These are phyloP conservation scores for Drosophila triauraria DNA, from an alignment of 1,140 invertebrate genomes.

Conservation along the genomic window DNA sequence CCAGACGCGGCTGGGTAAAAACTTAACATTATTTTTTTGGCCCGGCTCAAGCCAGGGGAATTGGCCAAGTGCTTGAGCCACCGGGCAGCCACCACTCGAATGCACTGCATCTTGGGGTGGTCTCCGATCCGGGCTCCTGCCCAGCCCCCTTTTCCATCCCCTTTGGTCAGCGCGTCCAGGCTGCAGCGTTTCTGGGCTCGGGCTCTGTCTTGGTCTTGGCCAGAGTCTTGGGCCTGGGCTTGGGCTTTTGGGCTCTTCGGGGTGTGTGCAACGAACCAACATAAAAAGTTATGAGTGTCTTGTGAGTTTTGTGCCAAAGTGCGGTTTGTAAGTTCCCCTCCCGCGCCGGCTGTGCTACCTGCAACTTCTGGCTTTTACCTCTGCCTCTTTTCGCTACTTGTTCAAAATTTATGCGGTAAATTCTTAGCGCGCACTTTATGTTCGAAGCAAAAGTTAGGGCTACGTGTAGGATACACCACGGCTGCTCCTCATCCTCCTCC, in stretches of 20 bases:
- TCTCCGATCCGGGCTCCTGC: conserved; percentile 23
- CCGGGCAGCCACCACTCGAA: conserved; percentile 54
- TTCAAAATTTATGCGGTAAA: conserved; percentile 83
- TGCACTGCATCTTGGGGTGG: conserved; percentile 68
- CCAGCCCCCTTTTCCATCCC: neutral
- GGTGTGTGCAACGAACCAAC: conserved; percentile 74
- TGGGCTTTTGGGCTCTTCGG: conserved; percentile 32
- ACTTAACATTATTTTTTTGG: conserved; percentile 33
- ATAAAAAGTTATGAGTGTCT: conserved; percentile 84
- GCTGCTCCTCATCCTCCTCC: too few species aligned
- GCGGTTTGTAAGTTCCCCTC: conserved; percentile 75
- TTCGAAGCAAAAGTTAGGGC: conserved; percentile 83
- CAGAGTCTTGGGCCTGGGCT: neutral
- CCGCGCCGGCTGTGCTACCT: conserved; percentile 37
- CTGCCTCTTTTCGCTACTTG: conserved; percentile 77
- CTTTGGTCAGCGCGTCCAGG: conserved; percentile 50
- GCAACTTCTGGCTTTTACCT: conserved; percentile 57
- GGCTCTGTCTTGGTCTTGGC: conserved; percentile 17
- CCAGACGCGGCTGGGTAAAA: conserved; percentile 30
- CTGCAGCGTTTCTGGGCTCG: conserved; percentile 27
- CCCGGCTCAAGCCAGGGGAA: conserved; percentile 54
- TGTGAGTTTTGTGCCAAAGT: conserved; percentile 83
- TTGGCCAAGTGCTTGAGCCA: conserved; percentile 70
- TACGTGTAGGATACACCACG: conserved; percentile 63
- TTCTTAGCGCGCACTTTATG: conserved; percentile 83